Conservation (phyloP, 2,888 invertebrate species). For the Caenorhabditis sp. region DNA sequence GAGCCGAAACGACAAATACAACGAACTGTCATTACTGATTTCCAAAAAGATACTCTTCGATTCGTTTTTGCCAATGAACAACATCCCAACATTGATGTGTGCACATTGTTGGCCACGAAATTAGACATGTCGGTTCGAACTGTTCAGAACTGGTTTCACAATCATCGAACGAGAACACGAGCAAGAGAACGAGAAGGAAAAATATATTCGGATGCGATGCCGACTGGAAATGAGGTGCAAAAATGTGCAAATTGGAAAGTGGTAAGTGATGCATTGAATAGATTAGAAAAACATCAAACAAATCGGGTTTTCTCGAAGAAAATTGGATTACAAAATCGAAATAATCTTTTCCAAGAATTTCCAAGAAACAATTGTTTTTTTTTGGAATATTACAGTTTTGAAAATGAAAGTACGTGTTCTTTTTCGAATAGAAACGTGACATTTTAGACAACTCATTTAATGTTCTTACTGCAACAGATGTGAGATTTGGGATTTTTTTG, state of each 20-base stretch:
- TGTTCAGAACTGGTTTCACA: constrained; percentile 99
- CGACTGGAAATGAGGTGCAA: constrained; percentile 10
- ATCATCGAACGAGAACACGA: constrained; percentile 96
- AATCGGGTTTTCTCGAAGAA: no score
- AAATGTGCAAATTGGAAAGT: constrained; percentile 12
- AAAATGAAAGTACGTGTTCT: no score
- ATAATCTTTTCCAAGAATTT: no score
- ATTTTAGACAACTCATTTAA: no score
- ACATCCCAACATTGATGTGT: constrained; percentile 89
- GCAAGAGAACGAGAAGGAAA: constrained; percentile 53
- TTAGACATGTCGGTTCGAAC: constrained; percentile 90
- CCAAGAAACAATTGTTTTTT: no score
- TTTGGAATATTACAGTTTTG: no score
- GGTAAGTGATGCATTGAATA: no score
- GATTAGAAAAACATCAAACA: no score
- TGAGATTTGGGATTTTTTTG: no score
- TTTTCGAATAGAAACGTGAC: no score
- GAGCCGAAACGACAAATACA: constrained; percentile 74
- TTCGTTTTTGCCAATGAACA: constrained; percentile 94
- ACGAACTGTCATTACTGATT: constrained; percentile 93
- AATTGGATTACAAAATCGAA: no score
- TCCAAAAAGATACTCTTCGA: constrained; percentile 91
- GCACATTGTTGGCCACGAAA: constrained; percentile 80
- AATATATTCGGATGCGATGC: constrained; percentile 41
- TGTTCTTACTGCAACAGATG: no score